Percentiles rank a stretch among this genome's conserved stretches.
These are phyloP conservation scores for Eretmochelys imbricata DNA, from an alignment of 2,113 vertebrate species.

Conservation along the genomic window DNA sequence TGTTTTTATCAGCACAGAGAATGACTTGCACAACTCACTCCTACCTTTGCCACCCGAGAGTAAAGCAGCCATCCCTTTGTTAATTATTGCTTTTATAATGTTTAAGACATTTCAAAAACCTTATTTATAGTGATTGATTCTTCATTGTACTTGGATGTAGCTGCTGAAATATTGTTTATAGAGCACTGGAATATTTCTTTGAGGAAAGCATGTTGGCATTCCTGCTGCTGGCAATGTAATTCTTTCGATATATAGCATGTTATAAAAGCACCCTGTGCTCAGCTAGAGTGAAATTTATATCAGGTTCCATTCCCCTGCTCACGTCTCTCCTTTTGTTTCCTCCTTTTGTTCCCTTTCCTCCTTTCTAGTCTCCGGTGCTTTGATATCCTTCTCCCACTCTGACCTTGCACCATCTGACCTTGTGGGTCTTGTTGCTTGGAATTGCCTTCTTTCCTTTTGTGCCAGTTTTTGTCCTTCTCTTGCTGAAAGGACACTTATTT, in stretches of 20 bases:
- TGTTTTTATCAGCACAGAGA: rapidly evolving
- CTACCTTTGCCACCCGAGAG: background rate
- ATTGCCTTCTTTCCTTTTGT: background rate
- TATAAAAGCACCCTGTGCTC: background rate
- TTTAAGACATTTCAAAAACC: background rate
- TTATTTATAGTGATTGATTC: background rate
- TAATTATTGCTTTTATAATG: background rate
- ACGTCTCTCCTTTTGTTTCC: background rate
- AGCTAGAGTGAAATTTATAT: background rate
- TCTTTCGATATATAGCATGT: background rate
- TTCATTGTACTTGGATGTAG: background rate
- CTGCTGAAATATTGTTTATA: background rate
- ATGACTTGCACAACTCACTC: background rate
- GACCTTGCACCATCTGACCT: background rate
- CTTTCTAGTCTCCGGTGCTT: background rate
- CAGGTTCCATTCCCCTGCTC: background rate
- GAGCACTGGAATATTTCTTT: background rate
- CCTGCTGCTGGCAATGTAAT: background rate
- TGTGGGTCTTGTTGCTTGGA: background rate
- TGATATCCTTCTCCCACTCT: background rate
- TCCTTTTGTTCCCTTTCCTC: background rate
- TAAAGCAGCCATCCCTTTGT: background rate
- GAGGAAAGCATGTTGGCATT: background rate
- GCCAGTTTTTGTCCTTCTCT: background rate
- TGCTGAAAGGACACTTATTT: background rate